Percentiles rank a stretch among this genome's conserved stretches.
Evolutionary conservation across 2,113 vertebrate genomes (phyloP).

Genomic region (Pomatorhinus ruficollis): DNA sequence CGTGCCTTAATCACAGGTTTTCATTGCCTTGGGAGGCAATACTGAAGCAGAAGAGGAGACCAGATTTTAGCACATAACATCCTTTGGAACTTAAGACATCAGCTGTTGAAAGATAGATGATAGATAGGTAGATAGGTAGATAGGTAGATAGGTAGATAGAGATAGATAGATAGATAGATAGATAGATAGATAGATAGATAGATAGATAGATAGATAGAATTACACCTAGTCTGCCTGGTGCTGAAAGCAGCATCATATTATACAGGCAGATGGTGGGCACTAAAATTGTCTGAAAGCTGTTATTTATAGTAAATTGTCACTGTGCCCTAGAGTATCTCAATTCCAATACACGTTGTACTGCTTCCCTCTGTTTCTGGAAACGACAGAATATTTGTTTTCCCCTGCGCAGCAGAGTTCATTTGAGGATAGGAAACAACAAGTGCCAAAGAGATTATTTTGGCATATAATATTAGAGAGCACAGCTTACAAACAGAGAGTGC

Average conservation of each 20-base stretch:
- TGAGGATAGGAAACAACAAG: not conserved
- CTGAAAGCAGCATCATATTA: not conserved
- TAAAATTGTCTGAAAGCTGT: not conserved
- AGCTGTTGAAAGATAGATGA: no score
- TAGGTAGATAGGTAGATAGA: not conserved
- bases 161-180: not conserved
- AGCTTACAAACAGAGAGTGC: not conserved
- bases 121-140: not conserved
- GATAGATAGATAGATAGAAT: not conserved
- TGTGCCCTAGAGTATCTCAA: rapidly evolving
- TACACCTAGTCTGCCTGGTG: not conserved
- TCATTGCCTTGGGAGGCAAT: not conserved
- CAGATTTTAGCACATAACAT: rapidly evolving
- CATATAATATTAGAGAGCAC: not conserved
- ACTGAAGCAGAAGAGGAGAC: not conserved
- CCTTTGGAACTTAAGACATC: not conserved
- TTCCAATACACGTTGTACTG: not conserved
- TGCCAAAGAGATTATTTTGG: not conserved
- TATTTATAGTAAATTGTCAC: not conserved
- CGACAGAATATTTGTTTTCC: not conserved
- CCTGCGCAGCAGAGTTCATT: not conserved
- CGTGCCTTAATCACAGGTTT: not conserved
- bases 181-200: not conserved
- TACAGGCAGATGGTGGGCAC: not conserved
- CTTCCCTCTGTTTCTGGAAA: not conserved